Evolutionary conservation across 2,797 vertebrate species (phyloP).

Genomic region (Pelochelys cantorii): DNA sequence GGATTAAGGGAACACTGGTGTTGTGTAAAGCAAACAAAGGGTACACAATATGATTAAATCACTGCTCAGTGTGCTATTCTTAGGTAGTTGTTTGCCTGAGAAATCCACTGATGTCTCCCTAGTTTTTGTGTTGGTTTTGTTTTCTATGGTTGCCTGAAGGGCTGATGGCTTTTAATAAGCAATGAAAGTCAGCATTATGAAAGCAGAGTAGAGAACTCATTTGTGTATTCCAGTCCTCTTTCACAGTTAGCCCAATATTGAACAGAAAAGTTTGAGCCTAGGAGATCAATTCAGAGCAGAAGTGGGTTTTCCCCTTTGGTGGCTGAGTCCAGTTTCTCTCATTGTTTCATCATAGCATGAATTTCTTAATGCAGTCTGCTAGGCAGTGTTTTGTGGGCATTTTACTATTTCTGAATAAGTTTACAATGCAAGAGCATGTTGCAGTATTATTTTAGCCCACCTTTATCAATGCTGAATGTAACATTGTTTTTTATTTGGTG

Average conservation of each 20-base stretch:
- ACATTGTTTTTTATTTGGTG: slow-evolving; percentile 6
- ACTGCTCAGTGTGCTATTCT: slow-evolving; percentile 22
- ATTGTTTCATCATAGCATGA: slow-evolving; percentile 39
- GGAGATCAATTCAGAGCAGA: slow-evolving; percentile 9
- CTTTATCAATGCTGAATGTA: background rate
- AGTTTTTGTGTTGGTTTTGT: slow-evolving; percentile 38
- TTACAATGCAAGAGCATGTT: background rate
- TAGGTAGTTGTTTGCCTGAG: background rate
- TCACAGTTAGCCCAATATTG: background rate
- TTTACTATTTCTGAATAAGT: slow-evolving; percentile 43
- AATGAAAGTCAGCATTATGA: background rate
- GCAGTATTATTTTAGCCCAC: slow-evolving; percentile 19
- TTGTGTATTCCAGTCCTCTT: slow-evolving; percentile 23
- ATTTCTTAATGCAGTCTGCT: slow-evolving; percentile 50
- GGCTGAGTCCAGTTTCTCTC: background rate
- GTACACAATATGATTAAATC: background rate
- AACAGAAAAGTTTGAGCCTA: slow-evolving; percentile 24
- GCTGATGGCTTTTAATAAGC: slow-evolving; percentile 31
- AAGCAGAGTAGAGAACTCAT: slow-evolving; percentile 34
- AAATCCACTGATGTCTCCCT: slow-evolving; percentile 36
- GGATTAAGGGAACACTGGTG: background rate
- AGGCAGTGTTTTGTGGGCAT: background rate
- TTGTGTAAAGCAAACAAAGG: slow-evolving; percentile 44
- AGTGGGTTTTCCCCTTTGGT: background rate
- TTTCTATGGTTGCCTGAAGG: slow-evolving; percentile 10